phyloP scores from a whole-genome alignment of 2,888 invertebrate genomes.

The Acronicta psi region DNA sequence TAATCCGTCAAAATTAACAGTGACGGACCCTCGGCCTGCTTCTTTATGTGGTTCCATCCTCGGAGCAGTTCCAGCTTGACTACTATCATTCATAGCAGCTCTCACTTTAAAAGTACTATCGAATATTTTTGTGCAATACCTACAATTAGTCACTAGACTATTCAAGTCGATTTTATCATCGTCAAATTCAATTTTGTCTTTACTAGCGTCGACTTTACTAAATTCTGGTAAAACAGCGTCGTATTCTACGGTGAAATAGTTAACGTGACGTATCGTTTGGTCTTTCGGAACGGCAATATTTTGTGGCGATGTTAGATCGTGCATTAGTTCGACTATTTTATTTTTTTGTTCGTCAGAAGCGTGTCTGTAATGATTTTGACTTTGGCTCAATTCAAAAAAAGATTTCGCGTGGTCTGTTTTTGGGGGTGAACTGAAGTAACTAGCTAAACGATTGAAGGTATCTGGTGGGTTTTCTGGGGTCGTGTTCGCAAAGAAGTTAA shows the following conservation, averaged over 20 bases:
- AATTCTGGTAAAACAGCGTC: slow-evolving; percentile 52
- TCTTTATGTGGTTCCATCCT: slow-evolving; percentile 52
- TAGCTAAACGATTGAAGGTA: slow-evolving; percentile 77
- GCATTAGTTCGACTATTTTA: slow-evolving; percentile 67
- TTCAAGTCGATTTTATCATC: slow-evolving; percentile 46
- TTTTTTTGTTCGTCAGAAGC: slow-evolving; percentile 39
- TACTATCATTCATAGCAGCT: slow-evolving; percentile 62
- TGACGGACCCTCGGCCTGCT: slow-evolving; percentile 51
- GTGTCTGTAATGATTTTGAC: slow-evolving; percentile 82
- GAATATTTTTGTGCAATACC: slow-evolving; percentile 68
- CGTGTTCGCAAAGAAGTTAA: slow-evolving; percentile 70
- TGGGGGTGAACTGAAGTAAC: slow-evolving; percentile 79
- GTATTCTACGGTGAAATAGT: slow-evolving; percentile 78
- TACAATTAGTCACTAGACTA: slow-evolving; percentile 62
- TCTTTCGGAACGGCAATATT: slow-evolving; percentile 67
- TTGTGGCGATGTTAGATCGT: slow-evolving; percentile 74
- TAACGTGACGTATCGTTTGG: slow-evolving; percentile 70
- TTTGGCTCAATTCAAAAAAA: slow-evolving; percentile 87
- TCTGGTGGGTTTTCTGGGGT: slow-evolving; percentile 51
- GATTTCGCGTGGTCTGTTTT: slow-evolving; percentile 80
- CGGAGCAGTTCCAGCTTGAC: slow-evolving; percentile 45
- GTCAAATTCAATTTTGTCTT: slow-evolving; percentile 42
- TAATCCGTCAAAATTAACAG: slow-evolving; percentile 66
- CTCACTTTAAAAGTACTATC: slow-evolving; percentile 65
- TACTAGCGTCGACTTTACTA: slow-evolving; percentile 32